Percentiles rank a stretch among this genome's conserved stretches.
phyloP scores from a whole-genome alignment of 64 coral and sea anemone species.

The Catalaphyllia jardinei region DNA sequence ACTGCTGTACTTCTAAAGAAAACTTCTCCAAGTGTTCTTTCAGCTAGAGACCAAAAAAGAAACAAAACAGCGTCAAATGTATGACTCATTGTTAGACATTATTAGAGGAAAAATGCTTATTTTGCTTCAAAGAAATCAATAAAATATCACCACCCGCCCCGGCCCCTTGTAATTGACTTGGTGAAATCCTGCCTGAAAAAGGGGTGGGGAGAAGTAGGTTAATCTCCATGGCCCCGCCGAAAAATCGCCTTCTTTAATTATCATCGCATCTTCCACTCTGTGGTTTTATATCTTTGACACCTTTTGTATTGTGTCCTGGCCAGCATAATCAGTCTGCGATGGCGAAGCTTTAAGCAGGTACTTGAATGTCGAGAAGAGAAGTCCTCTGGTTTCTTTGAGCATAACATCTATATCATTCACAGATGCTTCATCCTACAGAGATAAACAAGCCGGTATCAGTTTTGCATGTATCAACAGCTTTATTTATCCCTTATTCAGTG shows the following conservation, averaged over 20 bases:
- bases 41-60: not conserved
- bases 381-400: not conserved
- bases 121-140: too few species aligned
- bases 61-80: not conserved
- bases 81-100: not conserved
- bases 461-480: too few species aligned
- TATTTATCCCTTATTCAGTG: too few species aligned
- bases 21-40: not conserved
- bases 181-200: too few species aligned
- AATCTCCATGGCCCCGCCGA: too few species aligned
- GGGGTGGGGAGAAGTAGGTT: too few species aligned
- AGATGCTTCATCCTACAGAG: not conserved
- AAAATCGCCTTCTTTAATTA: too few species aligned
- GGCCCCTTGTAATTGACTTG: too few species aligned
- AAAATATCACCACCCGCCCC: too few species aligned
- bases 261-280: too few species aligned
- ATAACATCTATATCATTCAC: not conserved
- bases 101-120: too few species aligned
- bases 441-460: not conserved
- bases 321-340: not conserved
- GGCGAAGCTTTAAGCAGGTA: slow-evolving; percentile 16
- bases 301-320: slow-evolving; percentile 1
- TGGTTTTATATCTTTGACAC: not conserved
- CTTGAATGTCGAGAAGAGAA: slow-evolving; percentile 20
- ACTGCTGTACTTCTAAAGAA: not conserved